A percentile compares a stretch with the other conserved stretches of the same genome.
Conservation (phyloP, 1,140 invertebrate genomes). For the Papilio machaon region DNA sequence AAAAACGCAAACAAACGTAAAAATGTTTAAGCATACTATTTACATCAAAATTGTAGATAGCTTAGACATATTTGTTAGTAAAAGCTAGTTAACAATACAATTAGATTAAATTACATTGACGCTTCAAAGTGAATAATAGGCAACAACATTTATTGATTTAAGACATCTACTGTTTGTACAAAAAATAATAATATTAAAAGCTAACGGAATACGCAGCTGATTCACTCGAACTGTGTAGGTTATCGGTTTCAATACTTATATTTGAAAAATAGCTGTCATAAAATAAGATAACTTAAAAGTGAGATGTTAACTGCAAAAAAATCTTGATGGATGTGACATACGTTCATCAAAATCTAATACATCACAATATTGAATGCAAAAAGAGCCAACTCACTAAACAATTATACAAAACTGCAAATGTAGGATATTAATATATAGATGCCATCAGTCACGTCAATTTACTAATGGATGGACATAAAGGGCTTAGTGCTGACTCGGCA, state of each 20-base stretch:
- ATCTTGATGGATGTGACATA: slow-evolving; percentile 14
- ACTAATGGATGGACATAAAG: not conserved
- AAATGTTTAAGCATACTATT: not conserved
- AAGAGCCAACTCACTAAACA: not conserved
- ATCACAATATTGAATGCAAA: slow-evolving; percentile 12
- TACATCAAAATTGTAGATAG: not conserved
- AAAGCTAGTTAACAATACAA: not conserved
- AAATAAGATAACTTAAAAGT: slow-evolving; percentile 2
- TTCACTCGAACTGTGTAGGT: slow-evolving; percentile 8
- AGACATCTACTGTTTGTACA: not conserved
- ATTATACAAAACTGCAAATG: slow-evolving; percentile 16
- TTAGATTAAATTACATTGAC: not conserved
- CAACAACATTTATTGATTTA: not conserved
- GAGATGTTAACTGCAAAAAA: slow-evolving; percentile 17
- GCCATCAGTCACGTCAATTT: not conserved
- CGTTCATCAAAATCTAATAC: slow-evolving; percentile 23
- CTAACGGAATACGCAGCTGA: slow-evolving; percentile 14
- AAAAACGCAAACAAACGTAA: not conserved
- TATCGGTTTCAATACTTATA: not conserved
- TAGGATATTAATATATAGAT: slow-evolving; percentile 2
- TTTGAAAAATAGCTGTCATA: slow-evolving; percentile 22
- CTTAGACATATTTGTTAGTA: not conserved
- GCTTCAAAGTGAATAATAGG: not conserved
- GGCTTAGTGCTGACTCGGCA: not conserved
- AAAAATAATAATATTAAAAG: not conserved